phyloP scores from a whole-genome alignment of 2,113 vertebrate species.

The Paraplagusia blochii region DNA sequence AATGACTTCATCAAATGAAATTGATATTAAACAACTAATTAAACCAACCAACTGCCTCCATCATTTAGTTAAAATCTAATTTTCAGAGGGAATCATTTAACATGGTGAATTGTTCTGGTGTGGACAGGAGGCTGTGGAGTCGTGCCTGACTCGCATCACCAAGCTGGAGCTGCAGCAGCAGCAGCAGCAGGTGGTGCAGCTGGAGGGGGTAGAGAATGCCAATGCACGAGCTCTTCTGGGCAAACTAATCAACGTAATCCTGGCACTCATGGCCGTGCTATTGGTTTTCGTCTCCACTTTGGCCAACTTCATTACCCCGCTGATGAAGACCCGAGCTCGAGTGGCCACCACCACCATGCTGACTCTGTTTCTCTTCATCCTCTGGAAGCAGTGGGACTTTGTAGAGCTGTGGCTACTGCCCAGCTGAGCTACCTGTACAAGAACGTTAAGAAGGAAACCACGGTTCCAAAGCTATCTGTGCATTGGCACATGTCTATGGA shows the following conservation, averaged over 20 bases:
- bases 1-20: not conserved
- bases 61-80: too few relatives aligned
- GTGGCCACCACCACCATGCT: slow-evolving; percentile 86
- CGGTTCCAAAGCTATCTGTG: not conserved
- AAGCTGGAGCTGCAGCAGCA: slow-evolving; percentile 98
- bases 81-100: too few relatives aligned
- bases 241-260: slow-evolving; percentile 97
- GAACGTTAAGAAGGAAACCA: too few relatives aligned
- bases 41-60: too few relatives aligned
- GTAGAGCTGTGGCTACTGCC: slow-evolving; percentile 86
- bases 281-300: slow-evolving; percentile 97
- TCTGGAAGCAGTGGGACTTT: slow-evolving; percentile 98
- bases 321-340: slow-evolving; percentile 94
- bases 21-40: not conserved
- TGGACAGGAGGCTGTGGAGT: slow-evolving; percentile 91
- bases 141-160: slow-evolving; percentile 93
- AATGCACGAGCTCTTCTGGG: slow-evolving; percentile 93
- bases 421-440: slow-evolving; percentile 74
- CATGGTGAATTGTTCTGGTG: slow-evolving; percentile 1
- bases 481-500: too few relatives aligned
- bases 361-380: slow-evolving; percentile 83
- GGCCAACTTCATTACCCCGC: slow-evolving; percentile 97
- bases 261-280: slow-evolving; percentile 96
- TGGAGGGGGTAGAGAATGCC: slow-evolving; percentile 97
- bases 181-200: slow-evolving; percentile 96